phyloP scores from a whole-genome alignment of 2,797 vertebrate genomes.

The Yasuhikotakia modesta region DNA sequence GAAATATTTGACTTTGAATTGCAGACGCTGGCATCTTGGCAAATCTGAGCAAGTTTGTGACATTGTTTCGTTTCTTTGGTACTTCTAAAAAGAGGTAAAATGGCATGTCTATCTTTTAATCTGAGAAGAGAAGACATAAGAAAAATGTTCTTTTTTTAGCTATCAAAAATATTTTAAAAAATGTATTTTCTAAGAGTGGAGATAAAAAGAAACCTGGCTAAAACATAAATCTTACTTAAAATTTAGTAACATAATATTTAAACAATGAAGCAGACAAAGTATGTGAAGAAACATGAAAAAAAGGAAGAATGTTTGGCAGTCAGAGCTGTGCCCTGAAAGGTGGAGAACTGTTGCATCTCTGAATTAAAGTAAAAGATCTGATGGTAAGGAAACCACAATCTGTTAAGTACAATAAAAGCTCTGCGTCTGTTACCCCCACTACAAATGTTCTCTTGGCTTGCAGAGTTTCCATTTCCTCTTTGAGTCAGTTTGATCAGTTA shows the following conservation, averaged over 20 bases:
- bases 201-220: background rate
- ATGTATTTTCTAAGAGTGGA: background rate
- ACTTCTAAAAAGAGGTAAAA: background rate
- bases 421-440: conserved; percentile 46
- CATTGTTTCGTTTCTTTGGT: background rate
- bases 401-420: conserved; percentile 52
- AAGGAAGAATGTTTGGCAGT: background rate
- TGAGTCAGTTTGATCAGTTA: conserved; percentile 63
- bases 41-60: background rate
- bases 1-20: background rate
- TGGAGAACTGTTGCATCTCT: conserved; percentile 9
- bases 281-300: background rate
- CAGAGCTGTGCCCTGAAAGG: background rate
- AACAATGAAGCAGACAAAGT: background rate
- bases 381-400: conserved; percentile 48
- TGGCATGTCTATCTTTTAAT: background rate
- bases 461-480: conserved; percentile 57
- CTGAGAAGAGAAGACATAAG: background rate
- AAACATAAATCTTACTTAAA: background rate
- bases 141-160: background rate
- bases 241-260: background rate
- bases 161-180: too few relatives aligned
- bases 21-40: background rate
- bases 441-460: conserved; percentile 47
- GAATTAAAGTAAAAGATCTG: conserved; percentile 54